These are phyloP conservation scores for Epizoanthus illoricatus DNA, from an alignment of 92 coral and sea anemone species.

Conservation along the genomic window DNA sequence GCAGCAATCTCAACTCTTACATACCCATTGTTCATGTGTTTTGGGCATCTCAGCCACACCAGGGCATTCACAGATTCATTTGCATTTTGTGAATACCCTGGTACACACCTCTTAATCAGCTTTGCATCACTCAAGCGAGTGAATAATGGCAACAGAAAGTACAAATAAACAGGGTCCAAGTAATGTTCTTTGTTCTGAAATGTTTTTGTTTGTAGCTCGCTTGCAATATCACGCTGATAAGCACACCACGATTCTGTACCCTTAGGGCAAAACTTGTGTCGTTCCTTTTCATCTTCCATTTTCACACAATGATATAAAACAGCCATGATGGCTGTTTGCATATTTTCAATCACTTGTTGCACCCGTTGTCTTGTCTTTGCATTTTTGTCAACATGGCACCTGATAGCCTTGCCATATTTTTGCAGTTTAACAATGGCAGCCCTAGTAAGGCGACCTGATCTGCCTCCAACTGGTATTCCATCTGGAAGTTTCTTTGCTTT, in stretches of 20 bases:
- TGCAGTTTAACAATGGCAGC: constrained; percentile 22
- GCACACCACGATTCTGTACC: too few species aligned
- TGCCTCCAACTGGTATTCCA: too few species aligned
- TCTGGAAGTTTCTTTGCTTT: too few species aligned
- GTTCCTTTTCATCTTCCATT: background rate
- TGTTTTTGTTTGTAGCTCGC: too few species aligned
- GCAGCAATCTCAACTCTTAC: constrained; percentile 32
- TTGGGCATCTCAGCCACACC: constrained; percentile 46
- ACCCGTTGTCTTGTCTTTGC: too few species aligned
- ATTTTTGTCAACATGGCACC: too few species aligned
- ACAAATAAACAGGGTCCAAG: constrained; percentile 38
- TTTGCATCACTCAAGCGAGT: constrained; percentile 16
- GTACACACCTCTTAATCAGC: constrained; percentile 34
- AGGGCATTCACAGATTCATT: constrained; percentile 39
- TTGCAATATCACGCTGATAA: too few species aligned
- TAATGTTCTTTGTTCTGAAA: constrained; percentile 43
- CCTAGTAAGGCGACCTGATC: constrained; percentile 34
- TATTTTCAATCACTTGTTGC: too few species aligned
- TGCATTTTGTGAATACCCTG: constrained; percentile 40
- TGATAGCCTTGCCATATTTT: too few species aligned
- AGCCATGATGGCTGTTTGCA: too few species aligned
- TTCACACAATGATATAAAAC: constrained; percentile 5
- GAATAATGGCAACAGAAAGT: constrained; percentile 28
- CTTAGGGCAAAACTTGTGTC: too few species aligned
- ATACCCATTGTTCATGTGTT: constrained; percentile 37